Conservation (phyloP, 2,888 invertebrate genomes). For the Helobdella robusta region DNA sequence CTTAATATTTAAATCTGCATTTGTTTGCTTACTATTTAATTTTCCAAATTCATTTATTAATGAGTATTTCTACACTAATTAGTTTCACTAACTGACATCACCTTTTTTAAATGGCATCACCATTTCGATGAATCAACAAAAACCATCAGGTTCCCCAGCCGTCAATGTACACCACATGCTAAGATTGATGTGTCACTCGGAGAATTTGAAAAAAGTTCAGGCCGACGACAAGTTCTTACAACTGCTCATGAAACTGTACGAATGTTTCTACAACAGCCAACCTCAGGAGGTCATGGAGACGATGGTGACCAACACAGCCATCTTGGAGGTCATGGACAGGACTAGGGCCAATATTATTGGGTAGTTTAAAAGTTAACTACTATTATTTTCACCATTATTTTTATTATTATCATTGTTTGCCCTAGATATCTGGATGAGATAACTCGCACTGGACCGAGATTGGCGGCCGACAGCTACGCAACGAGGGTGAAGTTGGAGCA, state of each 20-base stretch:
- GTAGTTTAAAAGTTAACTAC: no score
- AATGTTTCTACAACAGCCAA: slow-evolving; percentile 31
- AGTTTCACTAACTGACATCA: background rate
- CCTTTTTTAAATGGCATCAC: no score
- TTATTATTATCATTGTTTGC: no score
- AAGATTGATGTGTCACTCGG: slow-evolving; percentile 30
- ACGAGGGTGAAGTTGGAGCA: slow-evolving; percentile 34
- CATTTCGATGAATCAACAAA: no score
- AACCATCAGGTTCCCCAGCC: slow-evolving; percentile 15
- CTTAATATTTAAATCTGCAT: background rate
- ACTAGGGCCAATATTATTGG: slow-evolving; percentile 32
- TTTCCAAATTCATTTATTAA: background rate
- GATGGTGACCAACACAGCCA: slow-evolving; percentile 15
- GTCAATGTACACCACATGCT: slow-evolving; percentile 32
- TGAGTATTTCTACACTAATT: background rate
- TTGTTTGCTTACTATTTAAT: background rate
- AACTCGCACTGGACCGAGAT: background rate
- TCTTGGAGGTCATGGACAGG: slow-evolving; percentile 32
- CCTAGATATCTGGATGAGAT: slow-evolving; percentile 20
- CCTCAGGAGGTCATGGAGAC: background rate
- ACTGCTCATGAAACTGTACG: slow-evolving; percentile 33
- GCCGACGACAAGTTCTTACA: slow-evolving; percentile 34
- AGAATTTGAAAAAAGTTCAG: slow-evolving; percentile 31
- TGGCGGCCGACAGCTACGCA: slow-evolving; percentile 29
- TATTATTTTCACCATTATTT: background rate